Conservation (phyloP, 1,140 invertebrate species). For the Drosophila oshimai region DNA sequence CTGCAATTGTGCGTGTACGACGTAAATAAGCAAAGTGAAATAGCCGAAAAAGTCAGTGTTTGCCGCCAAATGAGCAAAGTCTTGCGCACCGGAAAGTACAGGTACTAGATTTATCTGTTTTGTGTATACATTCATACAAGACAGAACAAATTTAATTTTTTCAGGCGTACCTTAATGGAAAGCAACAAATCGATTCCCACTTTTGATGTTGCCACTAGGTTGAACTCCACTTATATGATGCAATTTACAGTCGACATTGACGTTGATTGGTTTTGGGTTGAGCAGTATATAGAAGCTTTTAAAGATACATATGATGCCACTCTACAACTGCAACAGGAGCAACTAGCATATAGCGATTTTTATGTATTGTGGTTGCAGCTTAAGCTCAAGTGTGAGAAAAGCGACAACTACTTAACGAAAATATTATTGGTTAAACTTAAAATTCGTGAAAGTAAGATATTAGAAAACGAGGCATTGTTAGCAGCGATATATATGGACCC, state of each 20-base stretch:
- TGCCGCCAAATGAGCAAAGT: too few species aligned
- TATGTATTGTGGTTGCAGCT: constrained; percentile 19
- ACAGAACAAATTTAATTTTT: background rate
- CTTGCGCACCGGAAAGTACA: too few species aligned
- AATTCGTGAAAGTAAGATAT: constrained; percentile 4
- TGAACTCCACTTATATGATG: constrained; percentile 13
- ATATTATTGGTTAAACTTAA: background rate
- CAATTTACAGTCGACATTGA: background rate
- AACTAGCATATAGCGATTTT: background rate
- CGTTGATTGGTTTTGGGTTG: constrained; percentile 11
- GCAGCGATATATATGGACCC: constrained; percentile 2
- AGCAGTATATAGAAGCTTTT: background rate
- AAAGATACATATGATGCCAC: background rate
- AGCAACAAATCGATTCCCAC: constrained; percentile 8
- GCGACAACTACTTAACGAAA: constrained; percentile 5
- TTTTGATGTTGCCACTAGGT: background rate
- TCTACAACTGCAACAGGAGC: background rate
- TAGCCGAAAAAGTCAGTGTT: too few species aligned
- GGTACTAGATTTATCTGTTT: background rate
- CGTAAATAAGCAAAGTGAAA: too few species aligned
- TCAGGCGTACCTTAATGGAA: constrained; percentile 7
- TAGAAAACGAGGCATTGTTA: constrained; percentile 24
- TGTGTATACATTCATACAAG: too few species aligned
- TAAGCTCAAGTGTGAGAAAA: constrained; percentile 17
- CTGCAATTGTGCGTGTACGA: too few species aligned